Evolutionary conservation across 2,113 vertebrate genomes (phyloP).

Genomic region (Piaya cayana): DNA sequence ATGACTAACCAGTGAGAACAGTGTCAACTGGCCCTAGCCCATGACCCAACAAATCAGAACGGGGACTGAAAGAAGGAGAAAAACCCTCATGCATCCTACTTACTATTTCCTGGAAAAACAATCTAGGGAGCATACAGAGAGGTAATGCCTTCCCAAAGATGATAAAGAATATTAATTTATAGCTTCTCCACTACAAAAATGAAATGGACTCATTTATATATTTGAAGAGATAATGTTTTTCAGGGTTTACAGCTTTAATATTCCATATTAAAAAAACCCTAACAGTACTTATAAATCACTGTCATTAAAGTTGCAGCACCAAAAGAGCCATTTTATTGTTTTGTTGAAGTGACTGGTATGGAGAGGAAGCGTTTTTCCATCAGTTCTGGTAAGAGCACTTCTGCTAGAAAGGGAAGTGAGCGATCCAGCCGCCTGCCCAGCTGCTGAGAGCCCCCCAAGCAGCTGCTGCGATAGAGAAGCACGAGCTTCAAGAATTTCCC

Average conservation of each 20-base stretch:
- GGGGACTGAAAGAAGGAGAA: background rate
- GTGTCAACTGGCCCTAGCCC: background rate
- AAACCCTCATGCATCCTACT: background rate
- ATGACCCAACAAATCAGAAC: background rate
- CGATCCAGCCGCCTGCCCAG: rapidly evolving
- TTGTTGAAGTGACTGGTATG: background rate
- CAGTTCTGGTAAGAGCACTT: background rate
- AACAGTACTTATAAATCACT: background rate
- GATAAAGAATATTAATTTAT: background rate
- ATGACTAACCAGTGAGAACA: slow-evolving; percentile 15
- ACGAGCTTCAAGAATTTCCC: rapidly evolving
- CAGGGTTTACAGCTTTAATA: background rate
- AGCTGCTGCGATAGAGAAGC: background rate
- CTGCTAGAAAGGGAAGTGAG: background rate
- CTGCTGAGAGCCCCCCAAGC: background rate
- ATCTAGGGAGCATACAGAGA: background rate
- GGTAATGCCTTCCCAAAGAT: background rate
- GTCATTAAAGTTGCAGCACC: background rate
- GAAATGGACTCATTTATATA: background rate
- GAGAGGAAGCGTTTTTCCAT: background rate
- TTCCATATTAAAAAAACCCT: background rate
- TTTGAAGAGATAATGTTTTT: background rate
- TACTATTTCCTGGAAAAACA: background rate
- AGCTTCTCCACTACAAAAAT: background rate
- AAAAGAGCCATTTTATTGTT: background rate